Percentiles rank a stretch among this genome's conserved stretches.
phyloP scores from a whole-genome alignment of 2,113 vertebrate genomes.

The Castor canadensis region DNA sequence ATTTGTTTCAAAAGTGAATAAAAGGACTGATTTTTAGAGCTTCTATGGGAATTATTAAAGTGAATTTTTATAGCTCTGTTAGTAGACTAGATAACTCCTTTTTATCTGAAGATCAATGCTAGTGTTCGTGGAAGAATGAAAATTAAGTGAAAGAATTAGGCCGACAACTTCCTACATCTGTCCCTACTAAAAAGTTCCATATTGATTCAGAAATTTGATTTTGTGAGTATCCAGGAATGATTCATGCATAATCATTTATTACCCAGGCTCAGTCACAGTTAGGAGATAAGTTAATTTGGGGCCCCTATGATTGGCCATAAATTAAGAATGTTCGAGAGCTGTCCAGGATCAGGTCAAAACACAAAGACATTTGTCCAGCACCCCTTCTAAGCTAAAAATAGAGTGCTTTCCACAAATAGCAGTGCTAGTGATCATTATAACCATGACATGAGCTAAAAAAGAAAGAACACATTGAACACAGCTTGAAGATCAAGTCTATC shows the following conservation, averaged over 20 bases:
- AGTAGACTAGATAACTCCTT: background rate
- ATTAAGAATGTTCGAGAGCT: background rate
- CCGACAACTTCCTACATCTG: background rate
- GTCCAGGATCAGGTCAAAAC: background rate
- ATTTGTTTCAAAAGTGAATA: background rate
- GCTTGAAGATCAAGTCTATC: conserved; percentile 29
- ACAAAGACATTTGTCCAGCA: background rate
- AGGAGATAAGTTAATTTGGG: background rate
- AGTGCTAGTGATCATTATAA: background rate
- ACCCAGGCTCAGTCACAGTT: background rate
- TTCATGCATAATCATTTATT: background rate
- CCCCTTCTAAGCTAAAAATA: conserved; percentile 38
- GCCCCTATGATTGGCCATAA: background rate
- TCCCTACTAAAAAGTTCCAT: background rate
- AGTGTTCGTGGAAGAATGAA: background rate
- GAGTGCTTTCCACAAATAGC: background rate
- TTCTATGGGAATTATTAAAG: background rate
- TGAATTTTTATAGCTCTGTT: background rate
- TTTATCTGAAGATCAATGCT: background rate
- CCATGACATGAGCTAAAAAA: background rate
- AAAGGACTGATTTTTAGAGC: background rate
- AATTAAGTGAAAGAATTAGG: background rate
- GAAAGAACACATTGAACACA: conserved; percentile 3
- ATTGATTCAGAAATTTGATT: background rate
- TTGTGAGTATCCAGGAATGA: background rate